phyloP scores from a whole-genome alignment of 2,113 vertebrate genomes.

The Toxotes chatareus region DNA sequence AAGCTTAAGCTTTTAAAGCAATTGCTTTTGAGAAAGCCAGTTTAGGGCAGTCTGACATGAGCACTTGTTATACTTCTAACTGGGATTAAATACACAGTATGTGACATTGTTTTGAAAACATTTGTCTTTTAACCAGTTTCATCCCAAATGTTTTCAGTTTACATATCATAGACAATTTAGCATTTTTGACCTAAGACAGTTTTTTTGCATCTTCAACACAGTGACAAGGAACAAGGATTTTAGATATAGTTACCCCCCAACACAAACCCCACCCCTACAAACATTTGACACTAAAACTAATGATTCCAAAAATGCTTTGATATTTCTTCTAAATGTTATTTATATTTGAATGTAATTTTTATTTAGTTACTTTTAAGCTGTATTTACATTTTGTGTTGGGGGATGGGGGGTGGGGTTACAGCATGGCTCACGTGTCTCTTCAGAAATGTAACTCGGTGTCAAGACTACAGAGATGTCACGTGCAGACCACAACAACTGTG shows the following conservation, averaged over 20 bases:
- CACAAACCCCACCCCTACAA: too few relatives aligned
- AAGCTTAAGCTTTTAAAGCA: slow-evolving; percentile 62
- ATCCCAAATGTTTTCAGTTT: slow-evolving; percentile 1
- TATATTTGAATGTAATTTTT: too few relatives aligned
- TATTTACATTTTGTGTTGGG: too few relatives aligned
- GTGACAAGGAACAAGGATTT: neutral
- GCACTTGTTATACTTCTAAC: slow-evolving; percentile 36
- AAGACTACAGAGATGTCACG: too few relatives aligned
- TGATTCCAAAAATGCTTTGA: too few relatives aligned
- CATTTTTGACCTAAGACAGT: neutral
- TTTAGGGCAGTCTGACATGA: slow-evolving; percentile 35
- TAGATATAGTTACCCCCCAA: too few relatives aligned
- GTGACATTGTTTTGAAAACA: slow-evolving; percentile 18
- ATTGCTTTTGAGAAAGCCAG: slow-evolving; percentile 51
- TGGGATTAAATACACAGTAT: slow-evolving; percentile 35
- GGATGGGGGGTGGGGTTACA: too few relatives aligned
- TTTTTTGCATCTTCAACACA: neutral
- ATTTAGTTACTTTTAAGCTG: too few relatives aligned
- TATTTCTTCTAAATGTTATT: too few relatives aligned
- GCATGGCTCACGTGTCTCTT: too few relatives aligned
- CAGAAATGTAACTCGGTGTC: too few relatives aligned
- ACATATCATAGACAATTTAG: neutral
- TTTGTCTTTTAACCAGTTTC: slow-evolving; percentile 18
- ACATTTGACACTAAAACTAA: too few relatives aligned
- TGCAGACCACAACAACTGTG: neutral